Percentiles rank a stretch among this genome's conserved stretches.
Conservation (phyloP, 2,888 invertebrate genomes). For the Philaethria dido region DNA sequence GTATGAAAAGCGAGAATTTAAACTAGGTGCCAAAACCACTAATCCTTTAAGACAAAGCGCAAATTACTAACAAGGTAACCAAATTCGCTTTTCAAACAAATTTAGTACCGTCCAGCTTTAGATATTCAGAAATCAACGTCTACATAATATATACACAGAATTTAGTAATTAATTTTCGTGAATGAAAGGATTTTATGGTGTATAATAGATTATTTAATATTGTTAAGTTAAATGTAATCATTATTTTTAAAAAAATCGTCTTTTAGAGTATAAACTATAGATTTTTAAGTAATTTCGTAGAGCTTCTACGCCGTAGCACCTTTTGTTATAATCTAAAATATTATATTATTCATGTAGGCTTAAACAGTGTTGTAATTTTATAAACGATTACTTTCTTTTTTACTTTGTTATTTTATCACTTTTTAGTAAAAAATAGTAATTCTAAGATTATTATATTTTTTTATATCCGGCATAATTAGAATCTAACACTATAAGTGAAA, state of each 20-base stretch:
- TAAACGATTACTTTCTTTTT: no score
- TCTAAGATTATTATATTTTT: no score
- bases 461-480: no score
- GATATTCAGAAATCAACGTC: slow-evolving; percentile 13
- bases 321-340: background rate
- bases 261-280: background rate
- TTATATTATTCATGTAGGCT: no score
- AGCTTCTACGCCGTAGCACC: slow-evolving; percentile 1
- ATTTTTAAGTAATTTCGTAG: background rate
- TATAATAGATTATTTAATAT: background rate
- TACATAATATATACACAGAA: background rate
- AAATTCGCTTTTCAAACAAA: slow-evolving; percentile 31
- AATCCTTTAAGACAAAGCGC: slow-evolving; percentile 40
- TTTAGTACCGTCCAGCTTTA: slow-evolving; percentile 23
- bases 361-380: no score
- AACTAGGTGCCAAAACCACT: slow-evolving; percentile 39
- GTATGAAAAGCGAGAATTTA: slow-evolving; percentile 35
- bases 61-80: slow-evolving; percentile 40
- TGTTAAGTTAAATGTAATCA: background rate
- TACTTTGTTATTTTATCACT: no score
- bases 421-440: no score
- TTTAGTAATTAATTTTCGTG: background rate
- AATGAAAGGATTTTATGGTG: background rate
- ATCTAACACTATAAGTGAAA: no score
- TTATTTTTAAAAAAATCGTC: no score